Conservation (phyloP, 1,140 invertebrate genomes). For the Plodia interpunctella region DNA sequence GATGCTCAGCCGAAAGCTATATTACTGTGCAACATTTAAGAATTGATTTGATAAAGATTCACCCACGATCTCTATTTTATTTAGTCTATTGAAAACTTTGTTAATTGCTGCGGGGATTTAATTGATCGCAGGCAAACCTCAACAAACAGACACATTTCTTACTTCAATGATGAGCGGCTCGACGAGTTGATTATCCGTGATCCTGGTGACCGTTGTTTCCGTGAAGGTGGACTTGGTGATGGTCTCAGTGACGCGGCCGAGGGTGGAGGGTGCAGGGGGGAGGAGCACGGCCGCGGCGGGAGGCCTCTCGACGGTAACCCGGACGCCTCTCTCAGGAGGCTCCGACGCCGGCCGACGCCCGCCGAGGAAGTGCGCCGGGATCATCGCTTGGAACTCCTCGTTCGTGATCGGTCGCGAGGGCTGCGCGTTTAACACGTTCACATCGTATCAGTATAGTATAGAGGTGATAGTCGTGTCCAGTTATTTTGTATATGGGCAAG, state of each 20-base stretch:
- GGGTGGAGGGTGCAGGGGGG: slow-evolving; percentile 87
- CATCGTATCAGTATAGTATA: slow-evolving; percentile 43
- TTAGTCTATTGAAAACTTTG: too few relatives aligned
- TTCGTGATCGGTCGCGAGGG: slow-evolving; percentile 90
- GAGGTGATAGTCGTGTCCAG: slow-evolving; percentile 12
- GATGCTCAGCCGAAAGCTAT: slow-evolving; percentile 1
- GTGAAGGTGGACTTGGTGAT: slow-evolving; percentile 96
- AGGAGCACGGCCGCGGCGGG: slow-evolving; percentile 79
- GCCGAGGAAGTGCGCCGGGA: slow-evolving; percentile 90
- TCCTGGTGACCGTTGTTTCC: slow-evolving; percentile 93
- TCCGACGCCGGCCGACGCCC: slow-evolving; percentile 45
- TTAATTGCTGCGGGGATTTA: not conserved
- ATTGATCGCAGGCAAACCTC: not conserved
- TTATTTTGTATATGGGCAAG: not conserved
- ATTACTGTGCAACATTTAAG: not conserved
- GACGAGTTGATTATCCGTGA: slow-evolving; percentile 93
- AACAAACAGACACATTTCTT: slow-evolving; percentile 31
- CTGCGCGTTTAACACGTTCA: slow-evolving; percentile 75
- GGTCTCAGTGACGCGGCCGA: slow-evolving; percentile 92
- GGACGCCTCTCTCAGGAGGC: slow-evolving; percentile 52
- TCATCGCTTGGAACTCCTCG: slow-evolving; percentile 96
- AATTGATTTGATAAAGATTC: not conserved
- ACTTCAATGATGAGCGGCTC: slow-evolving; percentile 93
- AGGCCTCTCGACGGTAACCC: slow-evolving; percentile 78
- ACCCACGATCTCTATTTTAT: not conserved